phyloP scores from a whole-genome alignment of 1,140 invertebrate genomes.

The Lepidostoma basale region DNA sequence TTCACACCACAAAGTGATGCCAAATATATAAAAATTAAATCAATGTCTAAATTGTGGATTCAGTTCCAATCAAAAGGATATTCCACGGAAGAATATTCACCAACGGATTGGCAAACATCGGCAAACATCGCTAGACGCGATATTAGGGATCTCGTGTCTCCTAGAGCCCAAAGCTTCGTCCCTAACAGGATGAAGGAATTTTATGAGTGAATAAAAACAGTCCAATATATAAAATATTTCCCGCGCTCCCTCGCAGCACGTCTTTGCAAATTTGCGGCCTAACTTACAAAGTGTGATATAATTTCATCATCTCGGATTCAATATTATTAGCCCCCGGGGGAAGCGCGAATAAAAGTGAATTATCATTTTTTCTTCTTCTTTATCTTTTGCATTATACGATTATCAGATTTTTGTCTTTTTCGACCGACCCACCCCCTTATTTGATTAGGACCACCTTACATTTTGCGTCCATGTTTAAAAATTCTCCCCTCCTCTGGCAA shows the following conservation, averaged over 20 bases:
- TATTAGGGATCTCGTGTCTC: not conserved
- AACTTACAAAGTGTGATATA: conserved; percentile 47
- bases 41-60: too few species aligned
- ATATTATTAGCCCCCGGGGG: conserved; percentile 40
- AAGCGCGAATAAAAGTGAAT: conserved; percentile 44
- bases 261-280: conserved; percentile 45
- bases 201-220: conserved; percentile 38
- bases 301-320: conserved; percentile 46
- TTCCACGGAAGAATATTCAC: too few species aligned
- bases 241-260: conserved; percentile 17
- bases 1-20: too few species aligned
- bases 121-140: conserved; percentile 23
- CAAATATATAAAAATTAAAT: too few species aligned
- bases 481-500: not conserved
- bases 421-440: conserved; percentile 31
- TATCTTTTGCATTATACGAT: conserved; percentile 45
- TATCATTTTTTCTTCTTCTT: conserved; percentile 45
- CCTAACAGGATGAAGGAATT: conserved; percentile 7
- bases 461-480: conserved; percentile 29
- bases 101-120: conserved; percentile 16
- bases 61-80: too few species aligned
- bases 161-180: not conserved
- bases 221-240: not conserved
- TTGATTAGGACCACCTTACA: conserved; percentile 40
- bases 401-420: conserved; percentile 43